These are phyloP conservation scores for Melanophora roralis DNA, from an alignment of 2,888 invertebrate genomes.

Conservation along the genomic window DNA sequence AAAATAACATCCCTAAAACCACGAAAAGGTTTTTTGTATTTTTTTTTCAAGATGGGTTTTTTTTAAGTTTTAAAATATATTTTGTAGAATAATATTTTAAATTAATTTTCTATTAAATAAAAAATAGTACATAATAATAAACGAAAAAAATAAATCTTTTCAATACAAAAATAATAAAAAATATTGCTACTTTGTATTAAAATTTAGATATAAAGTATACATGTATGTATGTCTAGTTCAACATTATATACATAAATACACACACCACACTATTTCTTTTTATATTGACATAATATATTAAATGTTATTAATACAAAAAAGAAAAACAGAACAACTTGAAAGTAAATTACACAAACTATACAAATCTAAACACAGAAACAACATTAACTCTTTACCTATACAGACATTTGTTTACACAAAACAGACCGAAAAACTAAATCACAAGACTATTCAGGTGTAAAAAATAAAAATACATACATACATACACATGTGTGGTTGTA, in stretches of 20 bases:
- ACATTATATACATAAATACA: not conserved
- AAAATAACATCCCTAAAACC: slow-evolving; percentile 21
- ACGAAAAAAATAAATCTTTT: slow-evolving; percentile 19
- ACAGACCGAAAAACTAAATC: slow-evolving; percentile 26
- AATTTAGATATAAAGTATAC: too few species aligned
- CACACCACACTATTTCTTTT: too few species aligned
- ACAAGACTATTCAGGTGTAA: slow-evolving; percentile 62
- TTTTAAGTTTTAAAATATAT: slow-evolving; percentile 9
- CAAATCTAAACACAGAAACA: slow-evolving; percentile 1
- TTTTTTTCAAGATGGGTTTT: too few species aligned
- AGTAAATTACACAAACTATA: slow-evolving; percentile 24
- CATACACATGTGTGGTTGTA: too few species aligned
- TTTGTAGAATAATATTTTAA: slow-evolving; percentile 47
- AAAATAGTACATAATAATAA: not conserved
- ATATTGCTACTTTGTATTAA: slow-evolving; percentile 32
- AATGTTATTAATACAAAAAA: slow-evolving; percentile 22
- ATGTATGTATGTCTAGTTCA: slow-evolving; percentile 17
- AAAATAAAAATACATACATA: slow-evolving; percentile 25
- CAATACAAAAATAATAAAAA: not conserved
- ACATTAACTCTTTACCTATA: not conserved
- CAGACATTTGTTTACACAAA: slow-evolving; percentile 39
- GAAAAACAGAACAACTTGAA: slow-evolving; percentile 25
- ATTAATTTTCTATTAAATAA: slow-evolving; percentile 35
- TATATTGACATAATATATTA: slow-evolving; percentile 9
- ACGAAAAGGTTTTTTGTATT: not conserved